These are phyloP conservation scores for Numida meleagris DNA, from an alignment of 2,113 vertebrate genomes.

Conservation along the genomic window DNA sequence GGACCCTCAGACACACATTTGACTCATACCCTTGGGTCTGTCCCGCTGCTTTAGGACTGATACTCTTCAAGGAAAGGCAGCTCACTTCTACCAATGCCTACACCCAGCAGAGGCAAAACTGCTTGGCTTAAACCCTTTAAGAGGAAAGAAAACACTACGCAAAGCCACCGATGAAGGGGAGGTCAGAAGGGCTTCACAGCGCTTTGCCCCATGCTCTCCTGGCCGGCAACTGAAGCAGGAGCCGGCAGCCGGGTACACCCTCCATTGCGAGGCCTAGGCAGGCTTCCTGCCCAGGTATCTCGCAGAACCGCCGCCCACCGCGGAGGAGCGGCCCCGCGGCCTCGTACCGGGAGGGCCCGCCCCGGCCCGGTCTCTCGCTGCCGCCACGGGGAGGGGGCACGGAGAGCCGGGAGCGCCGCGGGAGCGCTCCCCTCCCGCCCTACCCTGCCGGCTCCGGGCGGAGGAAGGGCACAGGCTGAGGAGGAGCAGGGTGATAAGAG, in stretches of 20 bases:
- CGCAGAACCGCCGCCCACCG: neutral
- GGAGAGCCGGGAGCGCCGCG: neutral
- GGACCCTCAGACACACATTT: neutral
- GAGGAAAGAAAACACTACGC: neutral
- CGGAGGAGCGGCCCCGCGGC: neutral
- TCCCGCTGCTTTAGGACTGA: neutral
- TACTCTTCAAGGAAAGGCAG: neutral
- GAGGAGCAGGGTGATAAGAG: neutral
- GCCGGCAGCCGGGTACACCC: neutral
- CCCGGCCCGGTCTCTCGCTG: neutral
- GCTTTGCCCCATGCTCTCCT: neutral
- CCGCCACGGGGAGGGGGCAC: neutral
- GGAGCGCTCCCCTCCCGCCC: neutral
- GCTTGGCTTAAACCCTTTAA: neutral
- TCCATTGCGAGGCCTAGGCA: neutral
- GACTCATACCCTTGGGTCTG: neutral
- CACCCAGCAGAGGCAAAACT: neutral
- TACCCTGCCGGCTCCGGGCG: neutral
- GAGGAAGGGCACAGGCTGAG: neutral
- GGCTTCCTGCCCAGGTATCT: neutral
- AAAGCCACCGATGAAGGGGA: neutral
- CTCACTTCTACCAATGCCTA: neutral
- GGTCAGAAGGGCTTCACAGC: neutral
- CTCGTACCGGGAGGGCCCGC: neutral
- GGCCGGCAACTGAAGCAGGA: neutral